Base-by-base conservation (phyloP, 35 echinoderm and acorn worm species). In the Heliocidaris erythrogramma region DNA sequence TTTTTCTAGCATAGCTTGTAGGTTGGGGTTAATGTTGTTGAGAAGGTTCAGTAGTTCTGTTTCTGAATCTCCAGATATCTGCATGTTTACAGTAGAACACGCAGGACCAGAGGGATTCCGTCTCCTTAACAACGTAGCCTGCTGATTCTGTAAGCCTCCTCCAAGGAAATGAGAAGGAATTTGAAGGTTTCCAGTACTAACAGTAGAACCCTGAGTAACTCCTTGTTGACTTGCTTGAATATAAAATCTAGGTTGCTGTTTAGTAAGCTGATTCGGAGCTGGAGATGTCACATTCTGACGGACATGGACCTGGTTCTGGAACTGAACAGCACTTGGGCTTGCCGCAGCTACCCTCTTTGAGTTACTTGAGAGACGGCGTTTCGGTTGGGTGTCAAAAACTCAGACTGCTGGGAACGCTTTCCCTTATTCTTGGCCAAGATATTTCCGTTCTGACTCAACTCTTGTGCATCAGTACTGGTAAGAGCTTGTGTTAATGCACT, bases 91-190 rank as follows among this genome's bases (percentile, higher is more conserved):
- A 49, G 32, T 95, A 18, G 87, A 92, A 71, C 84, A 90, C 0
- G 95, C 32, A 65, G 95, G 95, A n/a, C 95, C 95, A 71, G 95
- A 96, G 31, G 95, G 95, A 91, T 96, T 94, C 32, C 93, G 94
- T 30, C 93, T 89, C 13, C 93, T 32, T 30, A n/a, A 16, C 30
- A n/a, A 50, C 30, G n/a, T 89, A 14, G 49, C 61, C 30, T 49
- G 91, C 49, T 92, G 91, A n/a, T 48, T 92, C 2, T 92, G 47
- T 32, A 48, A 18, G 87, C 31, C 31, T 48, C 87, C 87, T 89
- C 47, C 14, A 32, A 18, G 32, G 31, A 17, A 42, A 14, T 42
- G 31, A 89, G 87, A 48, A 24, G 31, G 13, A 30, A 86, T 86
- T 29, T 86, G 85, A 27, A 49, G 11, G 32, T 30, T 30, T 48